Percentiles rank a stretch among this genome's conserved stretches.
phyloP scores from a whole-genome alignment of 2,113 vertebrate species.

The Australoheros scitulus region DNA sequence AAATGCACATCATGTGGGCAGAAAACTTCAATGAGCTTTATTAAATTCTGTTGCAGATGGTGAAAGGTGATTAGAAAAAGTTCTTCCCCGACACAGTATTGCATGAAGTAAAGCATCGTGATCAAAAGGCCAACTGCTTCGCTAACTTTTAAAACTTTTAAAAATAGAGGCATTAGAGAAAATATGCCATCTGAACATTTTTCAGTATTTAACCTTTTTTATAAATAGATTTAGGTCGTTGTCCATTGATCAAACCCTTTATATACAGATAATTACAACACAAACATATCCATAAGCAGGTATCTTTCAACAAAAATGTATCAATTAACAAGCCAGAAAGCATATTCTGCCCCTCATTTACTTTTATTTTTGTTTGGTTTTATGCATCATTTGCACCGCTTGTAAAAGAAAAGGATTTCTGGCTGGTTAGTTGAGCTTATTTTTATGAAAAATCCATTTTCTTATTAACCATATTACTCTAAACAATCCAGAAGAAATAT shows the following conservation, averaged over 20 bases:
- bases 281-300: not conserved
- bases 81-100: conserved; percentile 57
- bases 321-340: conserved; percentile 18
- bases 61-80: conserved; percentile 17
- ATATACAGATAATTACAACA: conserved; percentile 63
- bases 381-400: not conserved
- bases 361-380: not conserved
- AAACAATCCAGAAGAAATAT: conserved; percentile 39
- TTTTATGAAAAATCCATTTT: not conserved
- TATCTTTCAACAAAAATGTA: conserved; percentile 15
- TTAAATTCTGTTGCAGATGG: conserved; percentile 50
- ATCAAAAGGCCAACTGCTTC: conserved; percentile 17
- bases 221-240: conserved; percentile 69
- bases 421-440: not conserved
- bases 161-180: conserved; percentile 76
- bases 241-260: conserved; percentile 41
- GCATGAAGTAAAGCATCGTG: conserved; percentile 59
- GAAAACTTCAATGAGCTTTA: conserved; percentile 63
- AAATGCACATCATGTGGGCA: not conserved
- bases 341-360: not conserved
- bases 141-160: conserved; percentile 61
- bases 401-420: not conserved
- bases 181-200: conserved; percentile 62
- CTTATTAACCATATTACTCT: not conserved
- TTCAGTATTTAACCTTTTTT: conserved; percentile 64